Evolutionary conservation across 2,888 invertebrate species (phyloP).

Genomic region (Tupiocoris notatus): DNA sequence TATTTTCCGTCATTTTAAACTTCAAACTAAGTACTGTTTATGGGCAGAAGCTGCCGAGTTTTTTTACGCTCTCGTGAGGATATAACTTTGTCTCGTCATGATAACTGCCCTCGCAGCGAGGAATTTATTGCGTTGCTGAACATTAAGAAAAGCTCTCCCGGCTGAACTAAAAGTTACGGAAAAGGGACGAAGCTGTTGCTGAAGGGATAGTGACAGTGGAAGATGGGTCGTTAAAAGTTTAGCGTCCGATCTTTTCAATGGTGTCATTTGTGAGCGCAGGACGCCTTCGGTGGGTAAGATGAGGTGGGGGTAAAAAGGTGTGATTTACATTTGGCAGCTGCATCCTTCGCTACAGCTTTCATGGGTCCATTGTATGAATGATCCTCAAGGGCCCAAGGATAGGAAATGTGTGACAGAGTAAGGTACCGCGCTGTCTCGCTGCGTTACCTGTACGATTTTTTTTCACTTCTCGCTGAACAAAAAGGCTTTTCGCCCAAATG

Average conservation of each 20-base stretch:
- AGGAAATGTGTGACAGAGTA: background rate
- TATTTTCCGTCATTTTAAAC: too few relatives aligned
- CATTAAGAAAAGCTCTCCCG: constrained; percentile 15
- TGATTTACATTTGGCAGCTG: constrained; percentile 40
- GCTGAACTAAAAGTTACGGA: constrained; percentile 1
- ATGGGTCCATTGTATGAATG: constrained; percentile 14
- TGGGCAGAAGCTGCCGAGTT: background rate
- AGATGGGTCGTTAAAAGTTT: constrained; percentile 28
- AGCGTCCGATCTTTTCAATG: constrained; percentile 30
- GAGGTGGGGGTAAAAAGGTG: constrained; percentile 32
- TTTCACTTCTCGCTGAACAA: background rate
- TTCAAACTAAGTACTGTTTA: too few relatives aligned
- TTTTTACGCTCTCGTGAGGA: background rate
- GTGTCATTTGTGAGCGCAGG: constrained; percentile 8
- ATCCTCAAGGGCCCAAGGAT: background rate
- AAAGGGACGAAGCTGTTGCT: constrained; percentile 3
- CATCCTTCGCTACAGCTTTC: background rate
- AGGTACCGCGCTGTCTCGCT: constrained; percentile 35
- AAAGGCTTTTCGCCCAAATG: constrained; percentile 13
- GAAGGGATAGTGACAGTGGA: background rate
- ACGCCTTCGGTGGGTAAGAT: background rate
- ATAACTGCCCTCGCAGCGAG: background rate
- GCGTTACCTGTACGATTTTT: constrained; percentile 27
- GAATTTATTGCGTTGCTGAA: constrained; percentile 26
- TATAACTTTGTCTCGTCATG: constrained; percentile 26